Evolutionary conservation across 1,140 invertebrate species (phyloP).

Genomic region (Trichonephila clavipes): DNA sequence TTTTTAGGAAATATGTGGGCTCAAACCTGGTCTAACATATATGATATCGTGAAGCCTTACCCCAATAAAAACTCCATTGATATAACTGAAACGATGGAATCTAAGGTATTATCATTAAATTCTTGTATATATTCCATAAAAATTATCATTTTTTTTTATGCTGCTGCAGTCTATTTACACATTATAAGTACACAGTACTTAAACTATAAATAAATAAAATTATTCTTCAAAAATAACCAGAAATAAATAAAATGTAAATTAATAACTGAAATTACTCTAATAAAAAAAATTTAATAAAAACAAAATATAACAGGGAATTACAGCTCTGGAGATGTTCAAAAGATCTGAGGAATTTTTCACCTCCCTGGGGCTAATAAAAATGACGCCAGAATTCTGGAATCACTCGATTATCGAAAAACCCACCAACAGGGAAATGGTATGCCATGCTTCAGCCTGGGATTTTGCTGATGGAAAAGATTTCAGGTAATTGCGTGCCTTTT

Average conservation of each 20-base stretch:
- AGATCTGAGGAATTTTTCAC: slow-evolving; percentile 92
- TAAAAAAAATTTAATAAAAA: too few species aligned
- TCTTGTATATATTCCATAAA: too few species aligned
- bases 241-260: too few species aligned
- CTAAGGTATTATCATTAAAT: slow-evolving; percentile 81
- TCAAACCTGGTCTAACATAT: slow-evolving; percentile 91
- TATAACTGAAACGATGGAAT: slow-evolving; percentile 87
- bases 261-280: too few species aligned
- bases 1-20: slow-evolving; percentile 93
- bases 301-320: slow-evolving; percentile 40
- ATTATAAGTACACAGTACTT: too few species aligned
- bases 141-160: too few species aligned
- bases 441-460: slow-evolving; percentile 95
- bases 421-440: slow-evolving; percentile 85
- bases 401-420: slow-evolving; percentile 82
- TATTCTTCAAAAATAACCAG: too few species aligned
- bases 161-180: too few species aligned
- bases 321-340: slow-evolving; percentile 86
- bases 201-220: too few species aligned
- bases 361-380: slow-evolving; percentile 90
- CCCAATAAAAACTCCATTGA: slow-evolving; percentile 87
- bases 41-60: slow-evolving; percentile 89
- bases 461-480: slow-evolving; percentile 91
- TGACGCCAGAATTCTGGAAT: slow-evolving; percentile 86
- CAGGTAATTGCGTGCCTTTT: slow-evolving; percentile 75